A percentile compares a stretch with the other conserved stretches of the same genome.
These are phyloP conservation scores for Gari tellinella DNA, from an alignment of 2,888 invertebrate species.

Conservation along the genomic window DNA sequence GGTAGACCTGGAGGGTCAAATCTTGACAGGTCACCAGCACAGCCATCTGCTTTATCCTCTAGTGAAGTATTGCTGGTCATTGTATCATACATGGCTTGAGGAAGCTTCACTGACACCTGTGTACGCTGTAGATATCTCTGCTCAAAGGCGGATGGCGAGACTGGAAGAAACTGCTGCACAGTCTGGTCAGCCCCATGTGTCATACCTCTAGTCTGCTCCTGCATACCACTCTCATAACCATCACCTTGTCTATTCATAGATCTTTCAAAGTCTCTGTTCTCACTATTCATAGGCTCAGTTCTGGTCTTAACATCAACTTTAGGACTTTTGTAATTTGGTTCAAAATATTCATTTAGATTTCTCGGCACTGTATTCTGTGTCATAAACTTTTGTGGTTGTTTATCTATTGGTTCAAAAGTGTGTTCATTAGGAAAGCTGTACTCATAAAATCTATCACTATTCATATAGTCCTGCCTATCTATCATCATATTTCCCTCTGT, in stretches of 20 bases:
- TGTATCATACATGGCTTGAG: constrained; percentile 57
- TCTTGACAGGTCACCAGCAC: neutral
- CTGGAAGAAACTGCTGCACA: constrained; percentile 16
- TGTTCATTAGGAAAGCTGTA: constrained; percentile 6
- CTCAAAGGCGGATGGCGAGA: constrained; percentile 33
- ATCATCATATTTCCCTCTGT: neutral
- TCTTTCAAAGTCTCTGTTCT: too few species aligned
- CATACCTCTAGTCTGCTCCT: neutral
- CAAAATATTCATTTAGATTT: constrained; percentile 43
- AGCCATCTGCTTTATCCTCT: constrained; percentile 13
- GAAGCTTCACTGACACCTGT: constrained; percentile 57
- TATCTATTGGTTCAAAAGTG: constrained; percentile 39
- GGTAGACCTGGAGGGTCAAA: constrained; percentile 14
- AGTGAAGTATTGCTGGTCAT: constrained; percentile 26
- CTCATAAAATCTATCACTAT: constrained; percentile 19
- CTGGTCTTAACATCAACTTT: too few species aligned
- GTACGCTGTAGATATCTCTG: constrained; percentile 43
- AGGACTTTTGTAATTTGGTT: neutral
- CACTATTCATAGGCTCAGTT: too few species aligned
- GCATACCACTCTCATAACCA: constrained; percentile 23
- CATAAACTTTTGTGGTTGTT: constrained; percentile 11
- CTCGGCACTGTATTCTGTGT: constrained; percentile 28
- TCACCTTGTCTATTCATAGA: constrained; percentile 37
- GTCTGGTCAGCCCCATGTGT: neutral
- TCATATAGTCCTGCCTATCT: constrained; percentile 1